These are phyloP conservation scores for Mixornis gularis DNA, from an alignment of 2,113 vertebrate species.

Conservation along the genomic window DNA sequence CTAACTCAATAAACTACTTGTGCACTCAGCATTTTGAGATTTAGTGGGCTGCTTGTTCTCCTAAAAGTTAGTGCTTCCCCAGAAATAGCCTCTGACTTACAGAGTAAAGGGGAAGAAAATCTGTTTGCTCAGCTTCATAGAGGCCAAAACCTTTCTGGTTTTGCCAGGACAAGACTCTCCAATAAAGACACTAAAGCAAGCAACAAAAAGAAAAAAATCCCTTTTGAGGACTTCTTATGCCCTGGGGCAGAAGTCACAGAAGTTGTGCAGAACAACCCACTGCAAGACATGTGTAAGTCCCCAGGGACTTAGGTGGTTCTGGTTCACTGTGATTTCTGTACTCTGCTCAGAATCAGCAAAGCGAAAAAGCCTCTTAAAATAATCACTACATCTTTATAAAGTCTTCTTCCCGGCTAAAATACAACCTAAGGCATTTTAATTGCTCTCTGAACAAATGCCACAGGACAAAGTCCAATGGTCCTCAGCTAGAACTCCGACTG, in stretches of 20 bases:
- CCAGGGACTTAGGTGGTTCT: not conserved
- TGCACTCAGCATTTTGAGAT: not conserved
- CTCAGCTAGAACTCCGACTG: not conserved
- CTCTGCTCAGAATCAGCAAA: not conserved
- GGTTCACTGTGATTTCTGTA: not conserved
- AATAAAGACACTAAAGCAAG: not conserved
- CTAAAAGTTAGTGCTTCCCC: not conserved
- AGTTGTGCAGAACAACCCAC: not conserved
- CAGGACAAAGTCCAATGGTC: not conserved
- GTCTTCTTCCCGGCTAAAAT: not conserved
- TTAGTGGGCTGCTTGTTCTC: not conserved
- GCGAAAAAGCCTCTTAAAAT: not conserved
- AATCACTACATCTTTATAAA: not conserved
- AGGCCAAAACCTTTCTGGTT: not conserved
- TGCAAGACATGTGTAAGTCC: fast-evolving
- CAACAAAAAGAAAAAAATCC: not conserved
- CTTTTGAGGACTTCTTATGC: not conserved
- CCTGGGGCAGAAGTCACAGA: not conserved
- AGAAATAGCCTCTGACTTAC: not conserved
- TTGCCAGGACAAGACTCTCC: not conserved
- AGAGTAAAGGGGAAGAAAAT: not conserved
- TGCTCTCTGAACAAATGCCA: not conserved
- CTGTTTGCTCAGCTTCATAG: not conserved
- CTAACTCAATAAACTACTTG: not conserved
- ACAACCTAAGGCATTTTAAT: not conserved